These are phyloP conservation scores for Lynx canadensis DNA, from an alignment of 2,113 vertebrate genomes.

Conservation along the genomic window DNA sequence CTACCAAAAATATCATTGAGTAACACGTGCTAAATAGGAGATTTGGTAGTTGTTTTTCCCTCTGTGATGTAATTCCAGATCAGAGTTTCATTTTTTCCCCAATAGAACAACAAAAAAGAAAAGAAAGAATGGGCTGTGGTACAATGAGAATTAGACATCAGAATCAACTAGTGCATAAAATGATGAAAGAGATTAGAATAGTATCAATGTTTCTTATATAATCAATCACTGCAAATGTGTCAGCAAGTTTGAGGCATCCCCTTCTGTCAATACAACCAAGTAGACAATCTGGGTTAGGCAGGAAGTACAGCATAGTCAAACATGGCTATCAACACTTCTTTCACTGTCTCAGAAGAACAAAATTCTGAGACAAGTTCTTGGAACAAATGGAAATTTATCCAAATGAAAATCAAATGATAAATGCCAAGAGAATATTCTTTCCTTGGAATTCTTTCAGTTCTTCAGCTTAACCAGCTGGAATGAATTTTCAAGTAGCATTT, in stretches of 20 bases:
- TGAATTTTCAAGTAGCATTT: conserved; percentile 80
- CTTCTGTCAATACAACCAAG: background rate
- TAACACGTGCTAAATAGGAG: background rate
- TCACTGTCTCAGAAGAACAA: conserved; percentile 63
- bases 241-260: conserved; percentile 6
- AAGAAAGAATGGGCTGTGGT: background rate
- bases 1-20: background rate
- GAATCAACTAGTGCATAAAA: background rate
- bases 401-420: conserved; percentile 76
- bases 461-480: conserved; percentile 78
- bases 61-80: background rate
- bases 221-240: conserved; percentile 53
- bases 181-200: conserved; percentile 21
- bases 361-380: conserved; percentile 68
- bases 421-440: conserved; percentile 67
- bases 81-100: background rate
- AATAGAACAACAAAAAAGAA: conserved; percentile 43
- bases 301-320: background rate
- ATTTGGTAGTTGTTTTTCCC: background rate
- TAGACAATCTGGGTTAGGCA: background rate
- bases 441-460: conserved; percentile 74
- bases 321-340: conserved; percentile 65
- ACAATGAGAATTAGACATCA: conserved; percentile 44
- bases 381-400: conserved; percentile 70
- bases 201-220: background rate